Evolutionary conservation across 2,888 invertebrate species (phyloP), one percentile per base, ranked within the genome.

Genomic region (Drosophila robusta): DNA sequence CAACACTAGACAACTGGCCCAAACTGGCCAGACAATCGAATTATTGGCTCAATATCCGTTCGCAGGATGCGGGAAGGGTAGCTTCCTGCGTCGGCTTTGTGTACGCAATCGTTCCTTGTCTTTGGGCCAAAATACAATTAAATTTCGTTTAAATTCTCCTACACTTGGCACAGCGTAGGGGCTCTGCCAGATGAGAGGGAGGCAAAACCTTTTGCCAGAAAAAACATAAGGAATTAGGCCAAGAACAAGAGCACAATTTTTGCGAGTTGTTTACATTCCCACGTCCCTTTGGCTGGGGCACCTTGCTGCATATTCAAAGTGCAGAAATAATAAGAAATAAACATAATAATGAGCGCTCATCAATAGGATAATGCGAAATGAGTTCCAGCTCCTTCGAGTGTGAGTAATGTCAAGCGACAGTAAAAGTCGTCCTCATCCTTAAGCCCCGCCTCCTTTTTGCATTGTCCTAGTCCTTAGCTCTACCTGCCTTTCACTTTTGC

Each of bases 341-440:
- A 42, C 73, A 89, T 86, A 88, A 89, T 85, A 89, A 86, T 83
- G 89, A 89, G 83, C 51, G 66, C 73, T 70, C 72, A 79, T 88
- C 89, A 75, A 79, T 77, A 49, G 89, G 72, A 79, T 77, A 89
- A 88, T 86, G 89, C 89, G 80, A 89, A 88, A 86, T 86, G 87
- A 89, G 89, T 85, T 89, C 62, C 73, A 78, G 58, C 54, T 66
- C 50, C 56, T 47, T 65, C 78, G 61, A 82, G 74, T 87, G 82
- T 67, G 69, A 80, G 61, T 80, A 87, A 86, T 88, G 66, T 22
- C 56, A 45, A 64, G 52, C 56, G 78, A 67, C 55, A 80, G 87
- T 71, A 63, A 83, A 80, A 87, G 78, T 83, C 70, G 68, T 79
- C 58, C 75, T 24, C 5, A 1, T 8, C 4, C 36, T 84, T 62